Base-by-base conservation (phyloP, 2,888 invertebrate genomes). In the Cephus nigrinus region DNA sequence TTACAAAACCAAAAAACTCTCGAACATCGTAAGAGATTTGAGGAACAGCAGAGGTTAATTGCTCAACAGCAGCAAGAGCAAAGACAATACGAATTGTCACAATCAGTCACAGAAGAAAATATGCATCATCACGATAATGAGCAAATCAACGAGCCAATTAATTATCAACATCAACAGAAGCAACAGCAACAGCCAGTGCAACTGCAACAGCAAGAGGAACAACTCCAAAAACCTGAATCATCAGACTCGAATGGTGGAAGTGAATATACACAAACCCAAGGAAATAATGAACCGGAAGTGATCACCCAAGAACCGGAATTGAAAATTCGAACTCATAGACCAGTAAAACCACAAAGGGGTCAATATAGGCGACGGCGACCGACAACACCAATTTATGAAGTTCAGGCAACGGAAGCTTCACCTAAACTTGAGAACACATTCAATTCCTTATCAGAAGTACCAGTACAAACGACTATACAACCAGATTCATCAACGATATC, bases 351-450 rank as follows among this genome's bases (percentile, higher is more conserved):
- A 12, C 79, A 79, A 1, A 84, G 86, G n/a, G 88, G 88, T 33
- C 86, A 83, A 69, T 76, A 77, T n/a, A 84, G 88, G 73, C 83
- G 87, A 75, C 86, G 86, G 23, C 88, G 88, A 30, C 88, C 89
- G 1, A 82, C 83, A 11, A 83, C 82, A 1, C 2, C 74, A 4
- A 76, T 79, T 36, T 82, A 87, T 72, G 87, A 85, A 30, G 72
- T 75, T 3, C 12, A 77, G 4, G 76, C 84, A 0, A 88, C 88
- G 5, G 76, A 78, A 32, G 36, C 73, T 9, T 33, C 78, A 3
- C 34, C 73, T 35, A 75, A 80, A 34, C 69, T 72, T 15, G 40
- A 55, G 36, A 86, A 86, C 32, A 74, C 81, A 76, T 83, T 78
- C 68, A 78, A n/a, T 81, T 1, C 80, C 69, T 32, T 69, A 12